Conservation (phyloP, 2,113 vertebrate species). For the Mustela nigripes region DNA sequence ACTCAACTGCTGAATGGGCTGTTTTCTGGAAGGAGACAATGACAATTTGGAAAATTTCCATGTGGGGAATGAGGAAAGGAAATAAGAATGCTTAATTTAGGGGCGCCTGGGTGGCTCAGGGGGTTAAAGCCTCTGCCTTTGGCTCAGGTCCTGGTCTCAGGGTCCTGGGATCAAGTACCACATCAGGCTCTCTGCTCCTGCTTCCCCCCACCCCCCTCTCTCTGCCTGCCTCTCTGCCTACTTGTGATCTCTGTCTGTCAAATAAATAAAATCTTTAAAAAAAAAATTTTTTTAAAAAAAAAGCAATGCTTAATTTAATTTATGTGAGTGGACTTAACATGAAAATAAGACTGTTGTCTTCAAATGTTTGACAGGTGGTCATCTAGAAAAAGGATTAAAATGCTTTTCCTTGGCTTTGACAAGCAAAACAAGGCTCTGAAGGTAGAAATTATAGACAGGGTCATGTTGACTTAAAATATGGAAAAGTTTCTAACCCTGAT, state of each 20-base stretch:
- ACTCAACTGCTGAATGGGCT: background rate
- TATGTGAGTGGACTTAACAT: background rate
- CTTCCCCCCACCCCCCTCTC: too few species aligned
- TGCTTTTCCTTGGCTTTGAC: background rate
- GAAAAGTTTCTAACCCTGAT: background rate
- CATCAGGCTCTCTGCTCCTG: too few species aligned
- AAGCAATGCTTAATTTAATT: background rate
- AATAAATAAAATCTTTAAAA: too few species aligned
- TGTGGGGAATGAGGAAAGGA: background rate
- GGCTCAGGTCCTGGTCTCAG: too few species aligned
- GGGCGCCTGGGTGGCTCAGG: too few species aligned
- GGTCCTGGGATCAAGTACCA: too few species aligned
- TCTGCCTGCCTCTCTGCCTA: too few species aligned
- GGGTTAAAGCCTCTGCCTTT: too few species aligned
- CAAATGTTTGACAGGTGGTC: background rate
- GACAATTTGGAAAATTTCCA: background rate
- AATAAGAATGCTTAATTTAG: background rate
- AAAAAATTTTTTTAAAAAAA: too few species aligned
- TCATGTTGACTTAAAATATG: background rate
- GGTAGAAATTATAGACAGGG: background rate
- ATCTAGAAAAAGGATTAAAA: background rate
- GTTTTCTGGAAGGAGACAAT: background rate
- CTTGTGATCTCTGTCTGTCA: too few species aligned
- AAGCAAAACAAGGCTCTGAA: background rate
- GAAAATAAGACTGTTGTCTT: background rate